Base-by-base conservation (phyloP, 2,113 vertebrate species). In the Upupa epops region DNA sequence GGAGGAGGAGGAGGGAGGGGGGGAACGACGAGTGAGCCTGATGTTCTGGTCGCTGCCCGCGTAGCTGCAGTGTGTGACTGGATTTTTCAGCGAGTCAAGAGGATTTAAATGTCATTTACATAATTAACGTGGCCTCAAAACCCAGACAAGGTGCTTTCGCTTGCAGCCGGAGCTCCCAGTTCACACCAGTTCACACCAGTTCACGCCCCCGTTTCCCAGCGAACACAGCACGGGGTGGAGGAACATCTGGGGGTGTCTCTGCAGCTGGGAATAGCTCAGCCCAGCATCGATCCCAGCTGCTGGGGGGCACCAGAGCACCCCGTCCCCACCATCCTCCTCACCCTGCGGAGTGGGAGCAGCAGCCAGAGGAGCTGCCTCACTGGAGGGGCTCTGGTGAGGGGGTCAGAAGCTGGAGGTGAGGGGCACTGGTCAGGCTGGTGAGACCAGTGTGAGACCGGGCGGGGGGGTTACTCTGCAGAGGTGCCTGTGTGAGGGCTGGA, bases 381-480 rank as follows among this genome's bases (percentile, higher is more conserved):
- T 40, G n/a, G 76, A 36, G 71, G 58, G 46, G 36, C 1, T 26
- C 29, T 8, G 73, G 8, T 59, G 45, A 68, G 29, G 32, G 95
- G 96, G 94, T 92, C 94, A 96, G 90, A 94, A 89, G 93, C 90
- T 29, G 37, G 92, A 86, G 95, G 90, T 94, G 69, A 94, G 94
- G 91, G 92, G 94, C 40, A 80, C 95, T 90, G 37, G 94, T 86
- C 58, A 59, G 69, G 91, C 83, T 93, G 90, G 83, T 48, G 83
- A 55, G 95, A 75, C 90, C 94, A 63, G 2, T 93, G 75, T 26
- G 70, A 54, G 56, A 2, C 5, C 15, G 40, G 40, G 40, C 15
- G 40, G 40, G 74, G 64, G 65, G 90, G 22, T 81, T 19, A 37
- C n/a, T n/a, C n/a, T n/a, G n/a, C n/a, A n/a, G n/a, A n/a, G n/a